Evolutionary conservation across 2,888 invertebrate species (phyloP).

Genomic region (Cataglyphis altisquamis): DNA sequence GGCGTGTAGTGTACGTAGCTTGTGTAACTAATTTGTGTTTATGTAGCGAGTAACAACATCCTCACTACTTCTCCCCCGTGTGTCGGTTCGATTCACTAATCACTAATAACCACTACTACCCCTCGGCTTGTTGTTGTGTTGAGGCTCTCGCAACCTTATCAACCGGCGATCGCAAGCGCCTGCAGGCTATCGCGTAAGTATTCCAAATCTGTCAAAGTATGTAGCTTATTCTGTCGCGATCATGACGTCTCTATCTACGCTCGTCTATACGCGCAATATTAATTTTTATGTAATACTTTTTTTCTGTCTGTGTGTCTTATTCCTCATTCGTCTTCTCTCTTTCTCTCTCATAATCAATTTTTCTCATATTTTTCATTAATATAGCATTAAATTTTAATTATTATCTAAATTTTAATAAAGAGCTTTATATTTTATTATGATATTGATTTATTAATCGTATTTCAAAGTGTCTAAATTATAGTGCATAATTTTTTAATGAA

Average conservation of each 20-base stretch:
- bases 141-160: slow-evolving; percentile 82
- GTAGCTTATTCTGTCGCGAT: slow-evolving; percentile 67
- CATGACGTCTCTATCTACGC: slow-evolving; percentile 56
- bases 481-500: background rate
- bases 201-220: slow-evolving; percentile 70
- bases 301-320: slow-evolving; percentile 22
- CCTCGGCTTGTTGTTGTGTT: slow-evolving; percentile 76
- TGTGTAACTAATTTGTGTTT: slow-evolving; percentile 86
- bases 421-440: background rate
- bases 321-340: slow-evolving; percentile 8
- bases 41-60: slow-evolving; percentile 85
- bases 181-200: slow-evolving; percentile 82
- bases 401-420: slow-evolving; percentile 12
- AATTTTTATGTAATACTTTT: slow-evolving; percentile 53
- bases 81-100: slow-evolving; percentile 85
- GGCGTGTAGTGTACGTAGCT: slow-evolving; percentile 81
- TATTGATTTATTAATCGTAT: slow-evolving; percentile 1
- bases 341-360: background rate
- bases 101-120: slow-evolving; percentile 82
- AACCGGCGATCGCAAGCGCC: slow-evolving; percentile 78
- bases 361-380: background rate
- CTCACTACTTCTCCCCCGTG: slow-evolving; percentile 82
- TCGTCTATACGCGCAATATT: slow-evolving; percentile 63
- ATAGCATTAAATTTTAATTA: slow-evolving; percentile 15
- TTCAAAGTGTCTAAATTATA: background rate